phyloP scores from a whole-genome alignment of 2,888 invertebrate genomes.

The Pterostichus niger region DNA sequence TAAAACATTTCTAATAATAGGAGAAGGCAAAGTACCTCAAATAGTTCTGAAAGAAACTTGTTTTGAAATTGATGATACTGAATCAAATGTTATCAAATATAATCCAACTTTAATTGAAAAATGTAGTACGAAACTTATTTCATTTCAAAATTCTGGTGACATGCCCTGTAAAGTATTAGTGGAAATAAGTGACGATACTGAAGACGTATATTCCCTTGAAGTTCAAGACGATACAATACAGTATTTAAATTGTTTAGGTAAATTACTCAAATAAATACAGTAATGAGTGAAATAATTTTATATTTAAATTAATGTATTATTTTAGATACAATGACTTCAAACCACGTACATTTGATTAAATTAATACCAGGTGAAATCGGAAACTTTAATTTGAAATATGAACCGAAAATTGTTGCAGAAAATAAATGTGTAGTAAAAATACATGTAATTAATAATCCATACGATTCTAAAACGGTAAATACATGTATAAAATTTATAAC shows the following conservation, averaged over 20 bases:
- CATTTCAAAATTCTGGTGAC: slow-evolving; percentile 75
- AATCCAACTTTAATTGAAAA: slow-evolving; percentile 73
- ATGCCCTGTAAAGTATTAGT: slow-evolving; percentile 75
- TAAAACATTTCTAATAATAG: slow-evolving; percentile 73
- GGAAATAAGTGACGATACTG: slow-evolving; percentile 73
- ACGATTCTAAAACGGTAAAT: slow-evolving; percentile 77
- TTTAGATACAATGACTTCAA: slow-evolving; percentile 67
- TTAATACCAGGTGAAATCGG: slow-evolving; percentile 72
- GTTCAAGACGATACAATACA: slow-evolving; percentile 57
- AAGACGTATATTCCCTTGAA: slow-evolving; percentile 68
- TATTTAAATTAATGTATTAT: slow-evolving; percentile 45
- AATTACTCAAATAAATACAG: neutral
- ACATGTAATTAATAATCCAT: slow-evolving; percentile 79
- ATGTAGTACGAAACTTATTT: slow-evolving; percentile 69
- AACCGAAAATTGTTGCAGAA: slow-evolving; percentile 72
- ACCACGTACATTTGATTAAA: slow-evolving; percentile 71
- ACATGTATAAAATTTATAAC: neutral
- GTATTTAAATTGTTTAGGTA: slow-evolving; percentile 64
- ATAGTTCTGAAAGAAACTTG: slow-evolving; percentile 74
- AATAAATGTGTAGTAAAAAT: slow-evolving; percentile 74
- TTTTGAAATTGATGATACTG: slow-evolving; percentile 67
- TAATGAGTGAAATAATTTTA: neutral
- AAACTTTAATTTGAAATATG: slow-evolving; percentile 73
- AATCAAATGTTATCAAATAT: slow-evolving; percentile 72
- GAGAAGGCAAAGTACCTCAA: slow-evolving; percentile 77